Evolutionary conservation across 2,113 vertebrate species (phyloP), one percentile per base, ranked within the genome.

Genomic region (Anarhynchus alexandrinus): DNA sequence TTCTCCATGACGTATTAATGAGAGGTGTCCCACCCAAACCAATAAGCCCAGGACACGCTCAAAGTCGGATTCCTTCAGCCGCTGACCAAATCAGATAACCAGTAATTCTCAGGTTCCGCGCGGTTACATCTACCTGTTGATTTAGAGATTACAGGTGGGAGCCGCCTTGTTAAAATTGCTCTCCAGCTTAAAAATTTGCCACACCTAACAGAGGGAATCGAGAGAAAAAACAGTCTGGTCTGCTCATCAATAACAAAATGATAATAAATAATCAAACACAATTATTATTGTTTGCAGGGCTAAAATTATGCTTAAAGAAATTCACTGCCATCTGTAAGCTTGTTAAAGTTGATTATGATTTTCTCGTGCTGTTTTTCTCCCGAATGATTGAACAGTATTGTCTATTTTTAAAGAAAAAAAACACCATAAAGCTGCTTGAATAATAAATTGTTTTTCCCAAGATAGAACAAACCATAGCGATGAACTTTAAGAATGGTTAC

Each of bases 291-390:
- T 91, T 93, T 78, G 47, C 47, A 64, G 32, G 27, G 82, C 66
- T 95, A 90, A 86, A 74, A 66, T 83, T 81, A 92, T 40, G 65
- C 65, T 94, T 94, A 77, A 93, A 93, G 61, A 94, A 94, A 94
- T 94, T 79, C 43, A 92, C 12, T 95, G 72, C 57, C 77, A 96
- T 92, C 88, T 96, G 86, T 87, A 87, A 92, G 42, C 54, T 70
- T 89, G 66, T 70, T 95, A 57, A 88, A 92, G 83, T 65, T 93
- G 73, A 91, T 90, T 80, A 67, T 1, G 10, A 88, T 93, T 70
- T 93, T 88, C 67, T 94, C 7, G 1, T 64, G 47, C 55, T 83
- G 43, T 13, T 93, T 94, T 92, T 86, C 85, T 96, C 93, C 51
- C 51, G 55, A 38, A 34, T 42, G 45, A 86, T 81, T 88, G 85